Percentiles rank a stretch among this genome's conserved stretches.
phyloP scores from a whole-genome alignment of 2,797 vertebrate species.

The Brachyrhaphis roseni region DNA sequence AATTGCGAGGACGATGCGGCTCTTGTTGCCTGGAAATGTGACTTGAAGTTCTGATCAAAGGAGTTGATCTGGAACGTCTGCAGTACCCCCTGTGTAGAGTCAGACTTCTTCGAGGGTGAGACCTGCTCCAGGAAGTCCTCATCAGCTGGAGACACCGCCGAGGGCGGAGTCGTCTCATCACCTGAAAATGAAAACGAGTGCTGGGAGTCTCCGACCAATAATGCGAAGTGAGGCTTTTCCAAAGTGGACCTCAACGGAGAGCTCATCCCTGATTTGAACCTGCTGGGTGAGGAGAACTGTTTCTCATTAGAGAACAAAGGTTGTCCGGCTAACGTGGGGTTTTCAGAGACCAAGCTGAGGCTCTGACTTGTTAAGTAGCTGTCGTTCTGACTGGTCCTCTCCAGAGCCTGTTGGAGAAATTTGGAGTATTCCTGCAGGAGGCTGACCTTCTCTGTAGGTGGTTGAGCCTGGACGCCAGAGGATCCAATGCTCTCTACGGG shows the following conservation, averaged over 20 bases:
- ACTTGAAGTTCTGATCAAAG: slow-evolving; percentile 96
- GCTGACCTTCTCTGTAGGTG: slow-evolving; percentile 94
- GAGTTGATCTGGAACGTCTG: slow-evolving; percentile 97
- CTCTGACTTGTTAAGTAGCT: slow-evolving; percentile 97
- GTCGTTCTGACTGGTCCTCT: slow-evolving; percentile 99
- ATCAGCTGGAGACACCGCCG: slow-evolving; percentile 91
- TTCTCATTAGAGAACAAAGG: slow-evolving; percentile 96
- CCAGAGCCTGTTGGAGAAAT: slow-evolving; percentile 98
- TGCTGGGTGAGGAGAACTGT: slow-evolving; percentile 91
- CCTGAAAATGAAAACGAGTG: slow-evolving; percentile 98
- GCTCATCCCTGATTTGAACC: slow-evolving; percentile 95
- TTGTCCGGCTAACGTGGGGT: slow-evolving; percentile 90
- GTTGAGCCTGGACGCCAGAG: slow-evolving; percentile 86
- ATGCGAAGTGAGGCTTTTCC: slow-evolving; percentile 97
- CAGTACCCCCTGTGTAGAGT: slow-evolving; percentile 89
- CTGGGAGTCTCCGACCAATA: slow-evolving; percentile 95
- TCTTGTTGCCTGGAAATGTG: slow-evolving; percentile 92
- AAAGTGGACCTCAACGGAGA: slow-evolving; percentile 93
- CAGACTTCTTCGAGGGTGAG: slow-evolving; percentile 96
- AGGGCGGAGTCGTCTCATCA: slow-evolving; percentile 93
- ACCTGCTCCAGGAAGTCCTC: slow-evolving; percentile 98
- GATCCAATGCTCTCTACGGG: slow-evolving; percentile 85
- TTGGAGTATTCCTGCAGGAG: slow-evolving; percentile 99
- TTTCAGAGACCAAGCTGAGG: slow-evolving; percentile 96
- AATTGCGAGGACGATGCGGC: slow-evolving; percentile 93